Evolutionary conservation across 2,113 vertebrate genomes (phyloP).

Genomic region (Ageneiosus marmoratus): DNA sequence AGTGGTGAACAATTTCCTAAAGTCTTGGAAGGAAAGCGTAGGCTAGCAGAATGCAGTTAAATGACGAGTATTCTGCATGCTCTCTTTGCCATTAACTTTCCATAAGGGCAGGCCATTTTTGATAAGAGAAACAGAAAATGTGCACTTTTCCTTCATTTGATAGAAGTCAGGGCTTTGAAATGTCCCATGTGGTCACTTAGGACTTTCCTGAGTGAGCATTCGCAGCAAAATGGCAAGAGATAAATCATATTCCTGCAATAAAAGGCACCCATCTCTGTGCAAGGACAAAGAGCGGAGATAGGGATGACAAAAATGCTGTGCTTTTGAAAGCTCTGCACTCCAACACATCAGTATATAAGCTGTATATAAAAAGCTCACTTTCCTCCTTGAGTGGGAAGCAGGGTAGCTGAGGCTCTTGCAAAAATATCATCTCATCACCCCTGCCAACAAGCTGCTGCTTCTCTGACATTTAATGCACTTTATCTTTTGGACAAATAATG

Average conservation of each 20-base stretch:
- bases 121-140: constrained; percentile 25
- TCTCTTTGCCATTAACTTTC: not conserved
- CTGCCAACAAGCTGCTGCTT: not conserved
- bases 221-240: constrained; percentile 2
- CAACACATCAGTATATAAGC: constrained; percentile 1
- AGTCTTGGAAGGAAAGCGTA: not conserved
- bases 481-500: constrained; percentile 34
- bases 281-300: constrained; percentile 20
- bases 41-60: not conserved
- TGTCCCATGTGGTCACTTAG: constrained; percentile 28
- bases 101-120: not conserved
- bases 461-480: constrained; percentile 40
- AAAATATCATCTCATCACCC: constrained; percentile 27
- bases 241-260: constrained; percentile 12
- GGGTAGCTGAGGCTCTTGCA: constrained; percentile 12
- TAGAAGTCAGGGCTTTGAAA: constrained; percentile 4
- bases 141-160: constrained; percentile 16
- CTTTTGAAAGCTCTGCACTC: constrained; percentile 18
- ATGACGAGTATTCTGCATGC: not conserved
- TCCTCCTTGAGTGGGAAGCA: not conserved
- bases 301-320: constrained; percentile 12
- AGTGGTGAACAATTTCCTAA: not conserved
- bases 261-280: not conserved
- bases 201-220: constrained; percentile 25
- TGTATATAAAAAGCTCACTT: constrained; percentile 3